phyloP scores from a whole-genome alignment of 2,888 invertebrate genomes.

The Xanthia icteritia region DNA sequence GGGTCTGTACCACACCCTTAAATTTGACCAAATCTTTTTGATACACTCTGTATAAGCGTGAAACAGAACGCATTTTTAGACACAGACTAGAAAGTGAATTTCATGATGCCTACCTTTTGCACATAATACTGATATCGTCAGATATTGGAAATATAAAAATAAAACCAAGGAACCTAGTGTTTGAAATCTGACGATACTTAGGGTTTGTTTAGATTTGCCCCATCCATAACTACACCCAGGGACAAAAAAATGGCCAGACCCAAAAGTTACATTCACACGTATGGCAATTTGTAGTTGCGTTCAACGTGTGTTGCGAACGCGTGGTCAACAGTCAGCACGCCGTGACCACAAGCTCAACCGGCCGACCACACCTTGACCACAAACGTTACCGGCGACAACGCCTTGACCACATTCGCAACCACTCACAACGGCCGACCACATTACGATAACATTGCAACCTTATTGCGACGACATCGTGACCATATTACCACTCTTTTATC shows the following conservation, averaged over 20 bases:
- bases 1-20: too few species aligned
- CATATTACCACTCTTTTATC: neutral
- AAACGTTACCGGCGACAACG: neutral
- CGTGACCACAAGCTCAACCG: neutral
- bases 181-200: slow-evolving; percentile 17
- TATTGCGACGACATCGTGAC: too few species aligned
- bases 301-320: neutral
- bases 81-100: slow-evolving; percentile 60
- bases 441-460: too few species aligned
- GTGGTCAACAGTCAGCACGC: neutral
- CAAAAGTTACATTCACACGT: neutral
- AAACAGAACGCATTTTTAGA: slow-evolving; percentile 48
- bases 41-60: slow-evolving; percentile 14
- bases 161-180: neutral
- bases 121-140: slow-evolving; percentile 33
- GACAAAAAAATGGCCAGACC: neutral
- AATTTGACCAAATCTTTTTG: too few species aligned
- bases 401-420: neutral
- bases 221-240: neutral
- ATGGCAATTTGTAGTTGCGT: neutral
- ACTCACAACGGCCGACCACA: neutral
- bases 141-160: neutral
- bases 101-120: slow-evolving; percentile 1
- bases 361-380: neutral
- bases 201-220: too few species aligned